A percentile compares a stretch with the other conserved stretches of the same genome.
Conservation (phyloP, 2,888 invertebrate genomes). For the Andrena marginata region DNA sequence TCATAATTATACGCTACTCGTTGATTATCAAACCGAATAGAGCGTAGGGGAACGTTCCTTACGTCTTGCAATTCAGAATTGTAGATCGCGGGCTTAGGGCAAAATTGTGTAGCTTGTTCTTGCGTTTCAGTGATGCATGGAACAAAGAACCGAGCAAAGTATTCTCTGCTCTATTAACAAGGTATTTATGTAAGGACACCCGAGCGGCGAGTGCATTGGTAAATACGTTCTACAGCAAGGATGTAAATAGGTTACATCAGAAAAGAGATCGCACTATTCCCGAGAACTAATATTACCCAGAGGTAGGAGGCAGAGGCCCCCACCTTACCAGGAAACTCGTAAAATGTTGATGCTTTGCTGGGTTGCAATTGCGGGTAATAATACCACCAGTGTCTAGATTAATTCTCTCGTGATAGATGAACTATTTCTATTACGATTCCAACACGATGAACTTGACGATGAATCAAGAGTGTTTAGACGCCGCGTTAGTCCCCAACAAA, state of each 20-base stretch:
- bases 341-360: slow-evolving; percentile 7
- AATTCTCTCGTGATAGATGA: no score
- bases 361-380: not conserved
- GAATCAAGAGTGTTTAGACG: no score
- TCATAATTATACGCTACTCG: no score
- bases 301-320: slow-evolving; percentile 8
- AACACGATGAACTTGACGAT: no score
- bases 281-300: slow-evolving; percentile 18
- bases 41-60: no score
- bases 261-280: slow-evolving; percentile 25
- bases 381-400: not conserved
- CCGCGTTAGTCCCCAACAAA: no score
- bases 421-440: no score
- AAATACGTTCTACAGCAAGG: slow-evolving; percentile 10
- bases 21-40: no score
- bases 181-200: not conserved
- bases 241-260: slow-evolving; percentile 33
- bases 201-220: not conserved
- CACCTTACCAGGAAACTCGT: slow-evolving; percentile 23
- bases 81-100: not conserved
- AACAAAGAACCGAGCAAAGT: not conserved
- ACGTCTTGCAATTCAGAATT: no score
- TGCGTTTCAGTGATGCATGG: not conserved
- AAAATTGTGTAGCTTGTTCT: not conserved
- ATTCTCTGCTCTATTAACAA: not conserved